Conservation (phyloP, 37 sponge, comb jelly and placozoan species). For the Halisarca cf. caerulea region DNA sequence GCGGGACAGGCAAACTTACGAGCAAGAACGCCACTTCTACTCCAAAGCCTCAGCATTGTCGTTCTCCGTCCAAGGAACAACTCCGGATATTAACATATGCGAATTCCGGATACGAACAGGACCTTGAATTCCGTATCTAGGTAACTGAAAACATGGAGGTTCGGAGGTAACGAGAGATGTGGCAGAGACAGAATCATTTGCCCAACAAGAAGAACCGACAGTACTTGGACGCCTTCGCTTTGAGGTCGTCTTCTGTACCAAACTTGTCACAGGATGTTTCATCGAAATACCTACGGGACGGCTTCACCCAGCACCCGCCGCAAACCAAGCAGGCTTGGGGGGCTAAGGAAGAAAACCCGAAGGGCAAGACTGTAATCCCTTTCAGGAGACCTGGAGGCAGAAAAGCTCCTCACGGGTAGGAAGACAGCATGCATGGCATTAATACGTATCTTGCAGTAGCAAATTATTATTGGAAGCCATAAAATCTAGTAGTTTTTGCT, state of each 20-base stretch:
- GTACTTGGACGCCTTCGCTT: background rate
- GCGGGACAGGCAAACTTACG: no score
- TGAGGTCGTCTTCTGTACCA: background rate
- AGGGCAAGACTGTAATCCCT: slow-evolving; percentile 18
- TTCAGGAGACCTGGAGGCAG: slow-evolving; percentile 30
- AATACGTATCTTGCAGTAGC: no score
- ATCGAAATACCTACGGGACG: background rate
- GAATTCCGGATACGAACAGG: background rate
- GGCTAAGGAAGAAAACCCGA: background rate
- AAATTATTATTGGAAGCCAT: no score
- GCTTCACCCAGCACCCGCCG: background rate
- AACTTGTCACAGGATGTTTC: background rate
- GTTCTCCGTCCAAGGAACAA: background rate
- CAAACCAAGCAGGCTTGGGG: slow-evolving; percentile 32
- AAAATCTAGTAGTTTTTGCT: no score
- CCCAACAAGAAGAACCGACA: background rate
- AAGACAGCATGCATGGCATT: background rate
- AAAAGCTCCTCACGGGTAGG: slow-evolving; percentile 46
- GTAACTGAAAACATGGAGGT: no score
- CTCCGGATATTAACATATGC: background rate
- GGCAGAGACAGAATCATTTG: no score
- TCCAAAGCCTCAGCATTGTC: no score
- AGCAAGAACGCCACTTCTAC: no score
- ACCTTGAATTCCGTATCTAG: no score
- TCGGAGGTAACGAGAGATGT: no score